These are phyloP conservation scores for Bagarius yarrelli DNA, from an alignment of 2,113 vertebrate genomes.

Conservation along the genomic window DNA sequence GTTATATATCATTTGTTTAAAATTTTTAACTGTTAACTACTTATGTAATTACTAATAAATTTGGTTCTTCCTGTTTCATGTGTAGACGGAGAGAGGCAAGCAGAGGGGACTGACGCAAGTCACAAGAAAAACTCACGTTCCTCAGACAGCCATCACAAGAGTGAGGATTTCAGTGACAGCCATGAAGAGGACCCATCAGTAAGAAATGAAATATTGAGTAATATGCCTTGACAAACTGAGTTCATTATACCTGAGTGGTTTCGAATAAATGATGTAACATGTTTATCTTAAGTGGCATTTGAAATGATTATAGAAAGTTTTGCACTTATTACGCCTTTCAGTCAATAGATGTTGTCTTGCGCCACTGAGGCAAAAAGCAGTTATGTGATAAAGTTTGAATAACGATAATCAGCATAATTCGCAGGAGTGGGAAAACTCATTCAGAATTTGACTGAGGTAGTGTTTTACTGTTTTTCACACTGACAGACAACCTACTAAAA, in stretches of 20 bases:
- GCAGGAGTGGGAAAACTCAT: background rate
- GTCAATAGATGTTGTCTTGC: background rate
- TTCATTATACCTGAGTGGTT: constrained; percentile 2
- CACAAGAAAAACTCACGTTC: constrained; percentile 66
- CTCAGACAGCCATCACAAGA: constrained; percentile 65
- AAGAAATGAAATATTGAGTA: constrained; percentile 55
- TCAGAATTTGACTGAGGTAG: background rate
- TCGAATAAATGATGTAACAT: background rate
- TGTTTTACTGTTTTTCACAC: background rate
- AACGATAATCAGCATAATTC: too few species aligned
- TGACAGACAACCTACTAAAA: background rate
- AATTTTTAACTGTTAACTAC: constrained; percentile 33
- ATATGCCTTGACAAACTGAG: constrained; percentile 5
- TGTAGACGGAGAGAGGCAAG: constrained; percentile 85
- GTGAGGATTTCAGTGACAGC: constrained; percentile 87
- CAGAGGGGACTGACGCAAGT: constrained; percentile 78
- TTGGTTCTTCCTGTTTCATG: constrained; percentile 36
- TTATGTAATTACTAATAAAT: constrained; percentile 27
- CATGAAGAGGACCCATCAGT: constrained; percentile 83
- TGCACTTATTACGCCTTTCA: background rate
- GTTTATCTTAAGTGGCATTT: background rate
- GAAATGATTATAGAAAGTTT: constrained; percentile 1
- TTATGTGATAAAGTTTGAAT: background rate
- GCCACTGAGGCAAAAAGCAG: background rate
- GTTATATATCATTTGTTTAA: background rate